Conservation (phyloP, 35 echinoderm and acorn worm genomes). For the Anneissia japonica region DNA sequence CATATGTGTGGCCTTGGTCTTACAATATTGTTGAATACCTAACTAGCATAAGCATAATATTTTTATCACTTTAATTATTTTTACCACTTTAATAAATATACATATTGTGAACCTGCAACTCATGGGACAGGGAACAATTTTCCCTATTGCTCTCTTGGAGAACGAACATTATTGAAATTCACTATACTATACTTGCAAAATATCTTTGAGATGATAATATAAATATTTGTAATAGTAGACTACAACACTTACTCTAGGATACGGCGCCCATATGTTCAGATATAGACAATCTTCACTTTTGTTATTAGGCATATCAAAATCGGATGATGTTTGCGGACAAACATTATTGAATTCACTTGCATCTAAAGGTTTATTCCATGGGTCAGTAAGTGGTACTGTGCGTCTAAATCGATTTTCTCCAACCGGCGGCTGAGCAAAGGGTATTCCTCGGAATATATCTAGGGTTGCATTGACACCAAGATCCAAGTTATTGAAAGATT, state of each 20-base stretch:
- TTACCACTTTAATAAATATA: too few relatives aligned
- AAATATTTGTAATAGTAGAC: background rate
- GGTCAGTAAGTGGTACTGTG: constrained; percentile 22
- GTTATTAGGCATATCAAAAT: background rate
- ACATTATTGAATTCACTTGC: constrained; percentile 43
- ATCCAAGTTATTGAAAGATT: background rate
- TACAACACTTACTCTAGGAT: background rate
- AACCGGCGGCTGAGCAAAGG: constrained; percentile 62
- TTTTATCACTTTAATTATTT: too few relatives aligned
- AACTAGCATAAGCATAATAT: too few relatives aligned
- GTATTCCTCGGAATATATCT: constrained; percentile 59
- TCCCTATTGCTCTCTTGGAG: too few relatives aligned
- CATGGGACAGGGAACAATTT: too few relatives aligned
- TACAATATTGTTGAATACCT: too few relatives aligned
- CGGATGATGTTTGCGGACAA: constrained; percentile 35
- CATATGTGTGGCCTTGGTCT: too few relatives aligned
- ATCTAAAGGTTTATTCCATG: constrained; percentile 45
- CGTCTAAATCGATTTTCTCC: constrained; percentile 45
- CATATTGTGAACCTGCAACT: too few relatives aligned
- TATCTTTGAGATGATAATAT: background rate
- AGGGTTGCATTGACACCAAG: background rate
- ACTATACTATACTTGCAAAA: too few relatives aligned
- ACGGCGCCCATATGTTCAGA: constrained; percentile 46
- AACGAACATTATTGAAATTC: too few relatives aligned
- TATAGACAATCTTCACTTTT: constrained; percentile 59